Evolutionary conservation across 2,797 vertebrate genomes (phyloP).

Genomic region (Paratrypauchen microcephalus): DNA sequence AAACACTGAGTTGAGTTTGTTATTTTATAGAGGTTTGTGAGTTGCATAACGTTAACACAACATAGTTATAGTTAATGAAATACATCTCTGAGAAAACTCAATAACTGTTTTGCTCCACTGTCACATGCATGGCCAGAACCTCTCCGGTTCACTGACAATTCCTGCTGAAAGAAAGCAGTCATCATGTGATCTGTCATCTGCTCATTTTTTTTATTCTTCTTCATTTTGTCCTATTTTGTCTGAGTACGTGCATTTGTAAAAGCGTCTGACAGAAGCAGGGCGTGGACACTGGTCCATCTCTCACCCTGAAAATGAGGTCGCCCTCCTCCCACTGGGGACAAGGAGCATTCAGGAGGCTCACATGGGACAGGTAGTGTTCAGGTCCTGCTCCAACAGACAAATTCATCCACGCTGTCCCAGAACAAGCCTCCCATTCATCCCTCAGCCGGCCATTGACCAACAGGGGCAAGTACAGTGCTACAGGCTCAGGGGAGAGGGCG

Average conservation of each 20-base stretch:
- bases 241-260: conserved; percentile 23
- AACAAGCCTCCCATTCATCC: conserved; percentile 80
- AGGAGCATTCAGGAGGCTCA: conserved; percentile 70
- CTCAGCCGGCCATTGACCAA: conserved; percentile 73
- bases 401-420: conserved; percentile 79
- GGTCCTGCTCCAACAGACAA: conserved; percentile 72
- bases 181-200: conserved; percentile 32
- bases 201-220: conserved; percentile 14
- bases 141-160: conserved; percentile 25
- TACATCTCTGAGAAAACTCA: conserved; percentile 10
- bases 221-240: conserved; percentile 14
- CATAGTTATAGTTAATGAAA: conserved; percentile 7
- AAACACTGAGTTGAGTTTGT: conserved; percentile 60
- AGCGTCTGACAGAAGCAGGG: conserved; percentile 45
- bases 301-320: conserved; percentile 73
- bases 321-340: conserved; percentile 70
- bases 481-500: conserved; percentile 77
- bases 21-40: conserved; percentile 57
- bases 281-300: conserved; percentile 51
- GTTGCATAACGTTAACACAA: conserved; percentile 6
- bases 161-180: conserved; percentile 26
- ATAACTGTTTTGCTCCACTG: not conserved
- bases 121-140: conserved; percentile 7
- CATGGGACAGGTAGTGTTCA: conserved; percentile 74
- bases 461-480: conserved; percentile 70